Evolutionary conservation across 2,797 vertebrate species (phyloP), one percentile per base, ranked within the genome.

Genomic region (Sebastes taczanowskii): DNA sequence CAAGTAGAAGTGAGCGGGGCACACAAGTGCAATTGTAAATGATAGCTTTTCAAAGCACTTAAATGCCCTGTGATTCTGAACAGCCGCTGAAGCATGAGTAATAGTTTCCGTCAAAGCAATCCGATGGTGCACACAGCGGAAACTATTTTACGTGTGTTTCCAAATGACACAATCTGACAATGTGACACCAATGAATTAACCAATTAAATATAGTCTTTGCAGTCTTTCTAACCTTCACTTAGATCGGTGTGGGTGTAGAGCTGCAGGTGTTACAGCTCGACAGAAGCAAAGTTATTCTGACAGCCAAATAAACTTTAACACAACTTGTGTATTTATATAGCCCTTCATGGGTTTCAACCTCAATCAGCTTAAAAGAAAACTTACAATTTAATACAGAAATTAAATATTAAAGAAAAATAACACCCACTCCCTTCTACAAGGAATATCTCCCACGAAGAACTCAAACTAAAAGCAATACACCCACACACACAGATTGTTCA

Each of bases 71-170:
- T 72, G 30, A 20, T 72, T 74, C 32, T 74, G 20, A 81, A 56
- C 61, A 71, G 30, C 60, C 34, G 59, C 63, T 76, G 32, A 82
- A 73, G 64, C 35, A n/a, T 42, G 42, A 75, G 25, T 71, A 66
- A 78, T 61, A 13, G 38, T 70, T 61, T 67, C 63, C 3, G n/a
- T 82, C 76, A 80, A 68, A 82, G 73, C 64, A 77, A 55, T 62
- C 35, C 67, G 11, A 52, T 68, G 30, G 8, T 52, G 59, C 34
- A 60, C 49, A 58, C 27, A 52, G 64, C 67, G 64, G 32, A 75
- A 89, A 82, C 32, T 46, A 49, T 59, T 67, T 55, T 25, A 65
- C 1, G 2, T n/a, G 11, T 49, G 30, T 73, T 87, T 82, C 4
- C 29, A 78, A 78, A 79, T 63, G 34, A 52, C 34, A 62, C 16